Conservation (phyloP, 2,888 invertebrate genomes). For the Lasioglossum calceatum region DNA sequence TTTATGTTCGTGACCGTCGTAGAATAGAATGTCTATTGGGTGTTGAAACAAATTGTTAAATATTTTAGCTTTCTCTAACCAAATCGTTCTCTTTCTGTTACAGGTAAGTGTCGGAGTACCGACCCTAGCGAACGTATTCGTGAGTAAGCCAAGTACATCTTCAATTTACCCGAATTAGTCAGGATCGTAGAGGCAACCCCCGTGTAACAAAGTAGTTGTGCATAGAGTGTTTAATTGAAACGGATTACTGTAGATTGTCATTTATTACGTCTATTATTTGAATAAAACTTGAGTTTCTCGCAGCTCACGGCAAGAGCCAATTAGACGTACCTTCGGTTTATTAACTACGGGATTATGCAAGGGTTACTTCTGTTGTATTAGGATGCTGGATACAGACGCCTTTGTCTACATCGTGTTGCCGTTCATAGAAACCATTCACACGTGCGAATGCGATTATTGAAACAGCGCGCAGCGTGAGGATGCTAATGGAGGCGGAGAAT, state of each 20-base stretch:
- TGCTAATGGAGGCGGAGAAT: neutral
- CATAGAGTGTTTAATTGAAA: neutral
- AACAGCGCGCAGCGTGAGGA: constrained; percentile 8
- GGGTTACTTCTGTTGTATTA: constrained; percentile 2
- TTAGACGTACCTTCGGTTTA: neutral
- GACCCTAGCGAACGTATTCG: neutral
- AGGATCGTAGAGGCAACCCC: neutral
- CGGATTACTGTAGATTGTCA: constrained; percentile 6
- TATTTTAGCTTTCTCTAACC: neutral
- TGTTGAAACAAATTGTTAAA: neutral
- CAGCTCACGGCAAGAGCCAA: neutral
- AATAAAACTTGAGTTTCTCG: neutral
- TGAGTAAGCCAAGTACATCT: neutral
- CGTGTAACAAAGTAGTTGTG: neutral
- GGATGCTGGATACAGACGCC: neutral
- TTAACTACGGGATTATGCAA: constrained; percentile 1
- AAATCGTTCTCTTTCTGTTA: neutral
- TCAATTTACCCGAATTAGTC: neutral
- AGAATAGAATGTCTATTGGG: too few relatives aligned
- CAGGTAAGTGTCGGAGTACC: constrained; percentile 5
- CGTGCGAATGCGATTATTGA: constrained; percentile 1
- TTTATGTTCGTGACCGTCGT: too few relatives aligned
- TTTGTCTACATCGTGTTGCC: neutral
- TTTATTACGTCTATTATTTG: neutral
- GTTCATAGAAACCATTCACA: neutral